These are phyloP conservation scores for Parnassius smintheus DNA, from an alignment of 2,888 invertebrate species.

Conservation along the genomic window DNA sequence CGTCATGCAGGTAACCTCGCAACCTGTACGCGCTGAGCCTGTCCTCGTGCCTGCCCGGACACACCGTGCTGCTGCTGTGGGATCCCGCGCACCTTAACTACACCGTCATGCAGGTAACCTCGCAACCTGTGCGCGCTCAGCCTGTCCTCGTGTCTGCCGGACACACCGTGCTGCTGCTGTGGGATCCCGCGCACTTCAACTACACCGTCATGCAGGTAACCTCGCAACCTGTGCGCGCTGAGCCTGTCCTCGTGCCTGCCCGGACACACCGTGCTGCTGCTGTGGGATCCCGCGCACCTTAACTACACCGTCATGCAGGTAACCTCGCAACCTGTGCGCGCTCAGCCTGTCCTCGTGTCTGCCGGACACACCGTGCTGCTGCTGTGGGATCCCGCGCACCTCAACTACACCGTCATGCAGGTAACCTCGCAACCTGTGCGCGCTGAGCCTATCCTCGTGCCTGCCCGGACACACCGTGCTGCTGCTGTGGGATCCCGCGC, in stretches of 20 bases:
- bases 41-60: slow-evolving; percentile 87
- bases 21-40: slow-evolving; percentile 65
- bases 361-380: slow-evolving; percentile 91
- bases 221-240: too few relatives aligned
- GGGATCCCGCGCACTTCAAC: slow-evolving; percentile 90
- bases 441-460: slow-evolving; percentile 81
- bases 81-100: slow-evolving; percentile 90
- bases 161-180: slow-evolving; percentile 90
- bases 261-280: slow-evolving; percentile 91
- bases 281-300: slow-evolving; percentile 89
- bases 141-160: slow-evolving; percentile 86
- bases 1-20: slow-evolving; percentile 84
- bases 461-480: slow-evolving; percentile 91
- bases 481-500: slow-evolving; percentile 90
- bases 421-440: too few relatives aligned
- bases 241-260: slow-evolving; percentile 83
- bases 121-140: slow-evolving; percentile 67
- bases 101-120: slow-evolving; percentile 85
- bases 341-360: slow-evolving; percentile 83
- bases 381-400: slow-evolving; percentile 89
- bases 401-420: slow-evolving; percentile 88
- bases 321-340: too few relatives aligned
- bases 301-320: slow-evolving; percentile 89
- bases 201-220: slow-evolving; percentile 87
- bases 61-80: slow-evolving; percentile 92